A percentile compares a stretch with the other conserved stretches of the same genome.
These are phyloP conservation scores for Plodia interpunctella DNA, from an alignment of 1,140 invertebrate species.

Conservation along the genomic window DNA sequence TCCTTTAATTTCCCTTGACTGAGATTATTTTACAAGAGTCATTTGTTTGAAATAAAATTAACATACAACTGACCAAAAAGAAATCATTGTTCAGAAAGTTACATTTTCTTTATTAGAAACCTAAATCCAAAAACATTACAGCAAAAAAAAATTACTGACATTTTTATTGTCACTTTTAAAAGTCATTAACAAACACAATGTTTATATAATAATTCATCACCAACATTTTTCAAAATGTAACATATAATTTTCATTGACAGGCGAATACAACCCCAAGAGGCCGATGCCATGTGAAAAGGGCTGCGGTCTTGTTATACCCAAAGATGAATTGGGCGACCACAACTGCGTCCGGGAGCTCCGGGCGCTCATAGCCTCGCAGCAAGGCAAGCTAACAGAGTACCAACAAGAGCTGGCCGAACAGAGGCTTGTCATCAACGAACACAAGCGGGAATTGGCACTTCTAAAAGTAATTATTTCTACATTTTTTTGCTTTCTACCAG, in stretches of 20 bases:
- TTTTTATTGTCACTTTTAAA: too few relatives aligned
- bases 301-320: slow-evolving; percentile 95
- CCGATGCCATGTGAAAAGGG: slow-evolving; percentile 95
- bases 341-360: slow-evolving; percentile 94
- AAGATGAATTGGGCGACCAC: slow-evolving; percentile 95
- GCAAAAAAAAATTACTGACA: too few relatives aligned
- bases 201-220: too few relatives aligned
- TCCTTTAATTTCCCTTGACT: too few relatives aligned
- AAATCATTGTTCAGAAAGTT: too few relatives aligned
- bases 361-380: slow-evolving; percentile 89
- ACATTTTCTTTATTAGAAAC: too few relatives aligned
- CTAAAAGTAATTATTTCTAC: slow-evolving; percentile 80
- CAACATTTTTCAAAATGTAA: too few relatives aligned
- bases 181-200: too few relatives aligned
- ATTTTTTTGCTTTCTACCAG: not conserved
- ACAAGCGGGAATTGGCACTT: slow-evolving; percentile 91
- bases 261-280: slow-evolving; percentile 90
- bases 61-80: too few relatives aligned
- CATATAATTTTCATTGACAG: slow-evolving; percentile 28
- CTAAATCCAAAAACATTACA: too few relatives aligned
- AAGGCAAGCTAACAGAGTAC: slow-evolving; percentile 90
- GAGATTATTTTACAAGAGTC: too few relatives aligned
- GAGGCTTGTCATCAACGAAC: slow-evolving; percentile 91
- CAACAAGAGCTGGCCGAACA: slow-evolving; percentile 92
- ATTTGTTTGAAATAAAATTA: too few relatives aligned